Base-by-base conservation (phyloP, 2,113 vertebrate genomes). In the Chaetura pelagica region DNA sequence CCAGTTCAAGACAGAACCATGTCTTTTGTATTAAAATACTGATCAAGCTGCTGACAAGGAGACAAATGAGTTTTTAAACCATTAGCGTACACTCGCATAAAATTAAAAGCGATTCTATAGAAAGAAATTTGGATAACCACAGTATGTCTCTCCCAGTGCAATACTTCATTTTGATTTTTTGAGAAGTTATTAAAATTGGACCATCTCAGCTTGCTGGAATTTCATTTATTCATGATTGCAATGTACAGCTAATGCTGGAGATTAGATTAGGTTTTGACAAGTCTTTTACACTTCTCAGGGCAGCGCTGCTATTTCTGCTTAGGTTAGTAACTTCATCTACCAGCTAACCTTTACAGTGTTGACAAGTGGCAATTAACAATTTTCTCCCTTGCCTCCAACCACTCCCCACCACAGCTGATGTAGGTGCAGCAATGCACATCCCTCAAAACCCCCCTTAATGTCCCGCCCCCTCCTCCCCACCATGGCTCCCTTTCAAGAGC, bases 21-120 rank as follows among this genome's bases (percentile, higher is more conserved):
- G 7, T 83, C 57, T 84, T 71, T 68, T 61, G 46, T 73, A 88
- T 71, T 93, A 94, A 89, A 94, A 95, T 64, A 77, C 72, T 8
- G 55, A 93, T 92, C 92, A 96, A 94, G 83, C 77, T 85, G 62
- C 79, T 76, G 96, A 93, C 88, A 93, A 92, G 75, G 54, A 89
- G 83, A 90, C 21, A 96, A 94, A 94, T 87, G 76, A 94, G 68
- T 63, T 87, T 92, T 95, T 94, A 95, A 94, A 76, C 72, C 87
- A 87, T 93, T 86, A 92, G 76, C 12, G 57, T 46, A 78, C 3
- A 7, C 32, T 82, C 6, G 18, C 32, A 61, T 30, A 94, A 93
- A 90, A 93, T 90, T 97, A 90, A 90, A 79, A 90, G 68, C 3
- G 1, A 54, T 67, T 88, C 62, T 35, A 54, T 54, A 55, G 68